Base-by-base conservation (phyloP, 1,140 invertebrate species). In the Acromyrmex charruanus region DNA sequence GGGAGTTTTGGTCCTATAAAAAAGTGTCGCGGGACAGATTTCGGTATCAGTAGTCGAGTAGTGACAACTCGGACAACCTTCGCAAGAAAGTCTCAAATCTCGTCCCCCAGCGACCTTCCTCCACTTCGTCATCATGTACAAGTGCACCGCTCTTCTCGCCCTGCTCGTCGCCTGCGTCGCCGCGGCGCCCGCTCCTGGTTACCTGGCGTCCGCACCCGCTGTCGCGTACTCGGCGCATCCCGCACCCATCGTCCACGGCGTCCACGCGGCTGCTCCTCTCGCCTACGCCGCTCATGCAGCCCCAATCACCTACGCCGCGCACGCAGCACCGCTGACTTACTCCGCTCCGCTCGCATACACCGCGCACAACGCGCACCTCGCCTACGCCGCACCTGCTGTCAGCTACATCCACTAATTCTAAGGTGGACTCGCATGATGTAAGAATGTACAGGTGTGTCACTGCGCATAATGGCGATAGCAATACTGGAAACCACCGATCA, bases 201-300 rank as follows among this genome's bases (percentile, higher is more conserved):
- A 16, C n/a, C 35, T 44, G 53, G 89, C 90, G 25, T 63, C 88
- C 71, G 82, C 87, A 86, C 51, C 89, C 63, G 96, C 96, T 84
- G 96, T 96, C n/a, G 71, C 75, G 16, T 96, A 96, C 91, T 96
- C 96, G 94, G 95, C 96, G 74, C 96, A 96, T 91, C 96, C 81
- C 7, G 66, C 85, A 4, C 1, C 72, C 44, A 1, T 58, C 28
- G 49, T 69, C n/a, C 72, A 85, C 44, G 61, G 2, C 31, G 79
- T 75, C 65, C 14, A 51, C 49, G 14, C 49, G 14, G 77, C 77
- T 25, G 66, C 79, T 1, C 66, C 79, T 12, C 0, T 85, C 49
- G 53, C 80, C 53, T 82, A 74, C 55, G 21, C 69, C 7, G 69
- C 81, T 0, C 82, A 65, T 18, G 69, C 82, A n/a, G 69, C 82